Base-by-base conservation (phyloP, 2,888 invertebrate genomes). In the Pterostichus niger region DNA sequence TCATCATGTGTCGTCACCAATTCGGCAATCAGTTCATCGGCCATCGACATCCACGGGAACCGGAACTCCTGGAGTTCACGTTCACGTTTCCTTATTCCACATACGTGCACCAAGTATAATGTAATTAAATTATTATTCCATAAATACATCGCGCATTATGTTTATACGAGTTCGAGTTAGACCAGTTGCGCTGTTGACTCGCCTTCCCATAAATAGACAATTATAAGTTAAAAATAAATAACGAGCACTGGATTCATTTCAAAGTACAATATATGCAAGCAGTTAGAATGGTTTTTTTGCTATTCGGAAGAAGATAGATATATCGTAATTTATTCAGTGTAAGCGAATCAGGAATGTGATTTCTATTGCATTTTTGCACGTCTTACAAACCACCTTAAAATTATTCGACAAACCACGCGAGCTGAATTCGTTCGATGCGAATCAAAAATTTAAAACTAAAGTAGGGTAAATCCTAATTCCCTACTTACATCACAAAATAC, bases 331-430 rank as follows among this genome's bases (percentile, higher is more conserved):
- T 71, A 71, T 71, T 71, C 44, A 71, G 40, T 44, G 44, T 44
- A 71, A 71, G 56, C 15, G 10, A 6, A 56, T 56, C 5, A 46
- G 49, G 75, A 75, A 75, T 82, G 82, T 75, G 82, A 82, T 82
- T 82, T 82, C 82, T 82, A 75, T 49, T 61, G 61, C 82, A 82
- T 82, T 82, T 82, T 75, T 75, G 2, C 82, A 82, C 82, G 82
- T 75, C 46, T 46, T 31, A n/a, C 61, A 61, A 73, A 81, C 68
- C 68, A 68, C 52, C 80, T 80, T 68, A 80, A 80, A 64, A 80
- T 80, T 35, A 46, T 80, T 68, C 64, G 49, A 68, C 52, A 49
- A 33, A n/a, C 15, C 40, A 59, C 44, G 77, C 13, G 33, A 24
- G 10, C 24, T 77, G 56, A 77, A 77, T 77, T 77, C 56, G 40